Base-by-base conservation (phyloP, 2,888 invertebrate genomes). In the Ectobius pallidus region DNA sequence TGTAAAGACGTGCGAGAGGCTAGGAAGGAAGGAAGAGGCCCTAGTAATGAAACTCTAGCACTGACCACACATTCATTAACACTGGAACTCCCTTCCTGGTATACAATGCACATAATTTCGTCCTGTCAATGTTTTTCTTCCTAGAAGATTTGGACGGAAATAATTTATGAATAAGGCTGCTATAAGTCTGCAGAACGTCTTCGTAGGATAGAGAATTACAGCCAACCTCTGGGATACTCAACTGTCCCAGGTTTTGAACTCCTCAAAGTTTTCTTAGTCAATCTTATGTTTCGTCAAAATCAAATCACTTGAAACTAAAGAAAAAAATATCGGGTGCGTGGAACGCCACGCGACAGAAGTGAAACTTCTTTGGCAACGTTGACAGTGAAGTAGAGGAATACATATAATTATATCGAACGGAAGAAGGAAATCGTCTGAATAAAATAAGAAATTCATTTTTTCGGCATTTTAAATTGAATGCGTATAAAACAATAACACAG, bases 121-220 rank as follows among this genome's bases (percentile, higher is more conserved):
- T 58, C 30, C 32, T 58, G 58, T 58, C 58, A 58, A 58, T 58
- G 58, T 58, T 58, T 58, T 58, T 58, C n/a, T 46, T n/a, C 46
- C 34, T 11, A 58, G 58, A 58, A 58, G 58, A 58, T 58, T 58
- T 58, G 58, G 58, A 58, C n/a, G 58, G 4, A 58, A 58, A 58
- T 58, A 58, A 58, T 58, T 58, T 30, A 58, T 58, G 32, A 58
- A 58, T 58, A 25, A 52, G 52, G 52, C 52, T 52, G 14, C 52
- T 14, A 52, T 52, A 52, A 58, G 58, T 58, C 58, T 18, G 58
- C 58, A 30, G 25, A 58, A 58, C 30, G 30, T 25, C 16, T 30
- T 25, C 58, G 27, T 1, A 16, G 3, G 16, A 25, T n/a, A 30
- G 58, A n/a, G 58, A 32, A 58, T 30, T 58, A 55, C 0, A 4